Evolutionary conservation across 2,797 vertebrate species (phyloP).

Genomic region (Eulemur rubriventer): DNA sequence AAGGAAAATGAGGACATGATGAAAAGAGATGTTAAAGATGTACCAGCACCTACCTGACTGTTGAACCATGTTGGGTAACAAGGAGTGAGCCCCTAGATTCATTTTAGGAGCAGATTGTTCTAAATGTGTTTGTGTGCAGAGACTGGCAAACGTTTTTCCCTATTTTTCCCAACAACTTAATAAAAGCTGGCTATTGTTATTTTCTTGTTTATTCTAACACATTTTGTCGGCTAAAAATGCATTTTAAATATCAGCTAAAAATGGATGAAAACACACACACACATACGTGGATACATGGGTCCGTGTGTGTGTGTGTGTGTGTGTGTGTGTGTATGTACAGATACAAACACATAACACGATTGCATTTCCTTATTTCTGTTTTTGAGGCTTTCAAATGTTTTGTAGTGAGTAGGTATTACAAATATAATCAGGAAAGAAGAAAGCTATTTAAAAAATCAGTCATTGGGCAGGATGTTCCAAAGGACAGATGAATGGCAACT

Average conservation of each 20-base stretch:
- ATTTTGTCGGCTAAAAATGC: neutral
- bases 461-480: slow-evolving; percentile 19
- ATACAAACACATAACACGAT: neutral
- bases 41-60: neutral
- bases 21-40: neutral
- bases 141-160: neutral
- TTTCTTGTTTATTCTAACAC: neutral
- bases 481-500: slow-evolving; percentile 31
- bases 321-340: rapidly evolving
- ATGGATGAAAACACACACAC: neutral
- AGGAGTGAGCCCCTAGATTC: neutral
- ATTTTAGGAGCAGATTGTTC: neutral
- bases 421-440: neutral
- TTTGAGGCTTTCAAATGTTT: slow-evolving; percentile 35
- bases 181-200: neutral
- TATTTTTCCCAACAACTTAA: neutral
- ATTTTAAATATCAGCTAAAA: neutral
- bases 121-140: neutral
- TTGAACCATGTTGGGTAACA: neutral
- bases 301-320: neutral
- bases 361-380: slow-evolving; percentile 13
- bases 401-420: neutral
- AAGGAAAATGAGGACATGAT: neutral
- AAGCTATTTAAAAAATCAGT: neutral
- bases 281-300: neutral